Percentiles rank a stretch among this genome's conserved stretches.
These are phyloP conservation scores for Heloderma charlesbogerti DNA, from an alignment of 2,113 vertebrate genomes.

Conservation along the genomic window DNA sequence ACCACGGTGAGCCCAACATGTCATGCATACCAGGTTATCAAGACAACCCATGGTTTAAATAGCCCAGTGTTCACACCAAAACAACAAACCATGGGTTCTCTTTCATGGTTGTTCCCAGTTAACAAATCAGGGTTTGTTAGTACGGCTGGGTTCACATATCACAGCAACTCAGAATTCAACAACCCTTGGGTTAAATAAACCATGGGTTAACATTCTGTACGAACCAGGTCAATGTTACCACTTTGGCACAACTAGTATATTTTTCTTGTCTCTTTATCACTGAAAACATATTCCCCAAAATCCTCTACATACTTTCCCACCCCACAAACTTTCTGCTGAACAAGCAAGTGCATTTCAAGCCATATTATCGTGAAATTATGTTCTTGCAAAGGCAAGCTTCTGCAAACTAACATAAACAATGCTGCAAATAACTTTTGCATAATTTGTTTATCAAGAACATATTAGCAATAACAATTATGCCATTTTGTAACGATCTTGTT, in stretches of 20 bases:
- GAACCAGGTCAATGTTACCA: not conserved
- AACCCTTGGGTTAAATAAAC: no score
- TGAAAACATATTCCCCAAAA: conserved; percentile 33
- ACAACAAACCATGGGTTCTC: no score
- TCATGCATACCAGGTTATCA: no score
- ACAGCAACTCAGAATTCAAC: no score
- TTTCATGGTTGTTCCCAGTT: no score
- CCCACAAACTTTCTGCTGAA: conserved; percentile 27
- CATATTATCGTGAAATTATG: not conserved
- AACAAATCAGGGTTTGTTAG: no score
- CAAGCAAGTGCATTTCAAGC: conserved; percentile 50
- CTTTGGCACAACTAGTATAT: not conserved
- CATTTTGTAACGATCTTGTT: conserved; percentile 50
- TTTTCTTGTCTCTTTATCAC: not conserved
- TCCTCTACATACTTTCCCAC: not conserved
- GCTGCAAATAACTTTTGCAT: conserved; percentile 26
- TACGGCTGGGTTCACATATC: no score
- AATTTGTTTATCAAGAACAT: conserved; percentile 48
- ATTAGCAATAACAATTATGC: conserved; percentile 62
- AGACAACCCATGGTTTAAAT: no score
- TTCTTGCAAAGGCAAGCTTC: conserved; percentile 41
- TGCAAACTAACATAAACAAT: conserved; percentile 29
- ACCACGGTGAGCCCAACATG: no score
- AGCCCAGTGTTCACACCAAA: no score
- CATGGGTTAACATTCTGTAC: no score